These are phyloP conservation scores for Armadillidium nasatum DNA, from an alignment of 1,140 invertebrate species.

Conservation along the genomic window DNA sequence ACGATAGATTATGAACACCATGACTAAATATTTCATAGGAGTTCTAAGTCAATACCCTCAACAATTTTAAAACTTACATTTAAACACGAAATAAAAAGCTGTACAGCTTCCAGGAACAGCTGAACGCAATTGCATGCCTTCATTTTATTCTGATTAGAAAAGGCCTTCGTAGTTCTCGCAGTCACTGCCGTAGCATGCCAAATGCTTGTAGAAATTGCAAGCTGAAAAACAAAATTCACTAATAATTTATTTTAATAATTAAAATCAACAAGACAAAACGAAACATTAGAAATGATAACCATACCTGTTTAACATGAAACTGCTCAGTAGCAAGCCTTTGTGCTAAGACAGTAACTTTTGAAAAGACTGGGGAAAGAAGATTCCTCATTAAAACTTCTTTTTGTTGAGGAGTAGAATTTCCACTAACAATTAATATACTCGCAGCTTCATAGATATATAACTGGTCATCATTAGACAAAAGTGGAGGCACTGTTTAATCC, in stretches of 20 bases:
- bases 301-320: constrained; percentile 34
- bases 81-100: constrained; percentile 55
- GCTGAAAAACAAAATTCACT: constrained; percentile 25
- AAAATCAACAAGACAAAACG: background rate
- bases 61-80: constrained; percentile 49
- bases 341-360: constrained; percentile 42
- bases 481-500: constrained; percentile 29
- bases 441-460: constrained; percentile 59
- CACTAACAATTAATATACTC: constrained; percentile 55
- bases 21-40: no score
- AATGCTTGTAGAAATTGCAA: constrained; percentile 37
- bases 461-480: constrained; percentile 56
- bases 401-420: constrained; percentile 48
- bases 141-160: constrained; percentile 57
- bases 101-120: constrained; percentile 54
- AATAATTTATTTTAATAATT: constrained; percentile 47
- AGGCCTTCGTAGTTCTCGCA: constrained; percentile 59
- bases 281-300: background rate
- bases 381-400: constrained; percentile 44
- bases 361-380: constrained; percentile 45
- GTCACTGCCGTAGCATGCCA: constrained; percentile 56
- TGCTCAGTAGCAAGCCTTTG: constrained; percentile 37
- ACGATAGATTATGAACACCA: no score
- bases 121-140: constrained; percentile 54
- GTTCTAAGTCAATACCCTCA: no score